Evolutionary conservation across 2,113 vertebrate species (phyloP).

Genomic region (Saccopteryx bilineata): DNA sequence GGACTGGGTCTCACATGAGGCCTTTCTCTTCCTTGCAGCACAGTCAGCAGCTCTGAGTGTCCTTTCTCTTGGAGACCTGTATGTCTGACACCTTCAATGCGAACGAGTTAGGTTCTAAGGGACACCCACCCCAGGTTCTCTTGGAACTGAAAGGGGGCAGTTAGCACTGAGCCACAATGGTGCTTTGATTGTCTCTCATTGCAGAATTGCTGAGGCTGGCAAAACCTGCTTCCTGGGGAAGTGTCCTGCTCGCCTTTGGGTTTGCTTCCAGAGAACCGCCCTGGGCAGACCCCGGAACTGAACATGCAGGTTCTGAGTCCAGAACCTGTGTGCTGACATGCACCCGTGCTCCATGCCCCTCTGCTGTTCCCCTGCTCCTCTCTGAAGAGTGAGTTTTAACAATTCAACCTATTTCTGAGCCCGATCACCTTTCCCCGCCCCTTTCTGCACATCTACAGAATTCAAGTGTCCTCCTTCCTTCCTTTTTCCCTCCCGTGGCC

Average conservation of each 20-base stretch:
- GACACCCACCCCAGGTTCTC: not conserved
- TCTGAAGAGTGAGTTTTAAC: not conserved
- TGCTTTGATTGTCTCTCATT: fast-evolving
- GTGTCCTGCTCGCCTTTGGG: fast-evolving
- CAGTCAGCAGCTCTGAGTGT: not conserved
- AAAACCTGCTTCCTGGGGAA: not conserved
- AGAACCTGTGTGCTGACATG: not conserved
- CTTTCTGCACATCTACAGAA: not conserved
- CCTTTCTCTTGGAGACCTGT: not conserved
- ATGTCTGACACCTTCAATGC: not conserved
- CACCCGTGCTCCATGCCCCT: not conserved
- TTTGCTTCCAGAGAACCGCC: not conserved
- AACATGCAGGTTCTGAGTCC: not conserved
- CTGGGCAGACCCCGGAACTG: not conserved
- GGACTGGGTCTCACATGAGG: not conserved
- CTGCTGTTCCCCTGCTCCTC: not conserved
- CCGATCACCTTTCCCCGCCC: not conserved
- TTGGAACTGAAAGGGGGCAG: not conserved
- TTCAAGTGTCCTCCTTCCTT: not conserved
- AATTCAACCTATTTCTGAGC: not conserved
- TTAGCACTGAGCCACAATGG: not conserved
- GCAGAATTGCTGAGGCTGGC: not conserved
- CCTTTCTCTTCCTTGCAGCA: not conserved
- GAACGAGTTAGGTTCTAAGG: not conserved
- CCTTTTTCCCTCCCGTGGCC: not conserved